These are phyloP conservation scores for Eupeodes latifasciatus DNA, from an alignment of 2,888 invertebrate species.

Conservation along the genomic window DNA sequence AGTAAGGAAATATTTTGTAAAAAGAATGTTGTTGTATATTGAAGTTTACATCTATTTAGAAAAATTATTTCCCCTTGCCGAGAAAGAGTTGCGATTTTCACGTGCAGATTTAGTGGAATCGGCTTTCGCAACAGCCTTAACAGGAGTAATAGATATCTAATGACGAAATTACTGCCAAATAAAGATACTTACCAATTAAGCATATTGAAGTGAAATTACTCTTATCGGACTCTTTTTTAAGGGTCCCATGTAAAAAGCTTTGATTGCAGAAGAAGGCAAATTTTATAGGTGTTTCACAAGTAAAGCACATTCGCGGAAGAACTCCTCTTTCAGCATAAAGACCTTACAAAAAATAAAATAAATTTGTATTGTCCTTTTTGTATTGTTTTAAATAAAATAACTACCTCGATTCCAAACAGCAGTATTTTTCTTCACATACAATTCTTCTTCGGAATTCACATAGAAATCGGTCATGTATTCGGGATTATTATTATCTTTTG, in stretches of 20 bases:
- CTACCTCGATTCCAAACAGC: conserved; percentile 91
- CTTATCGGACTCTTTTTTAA: conserved; percentile 80
- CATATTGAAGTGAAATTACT: conserved; percentile 78
- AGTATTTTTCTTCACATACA: conserved; percentile 93
- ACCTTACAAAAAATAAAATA: conserved; percentile 68
- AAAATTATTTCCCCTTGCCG: too few species aligned
- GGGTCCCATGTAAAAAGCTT: conserved; percentile 85
- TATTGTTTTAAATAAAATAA: not conserved
- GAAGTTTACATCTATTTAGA: too few species aligned
- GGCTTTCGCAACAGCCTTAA: too few species aligned
- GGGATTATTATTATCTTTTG: conserved; percentile 45
- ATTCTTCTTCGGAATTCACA: conserved; percentile 90
- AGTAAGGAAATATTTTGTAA: too few species aligned
- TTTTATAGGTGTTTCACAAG: conserved; percentile 92
- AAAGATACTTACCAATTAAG: conserved; percentile 79
- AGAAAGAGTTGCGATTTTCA: too few species aligned
- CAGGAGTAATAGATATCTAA: too few species aligned
- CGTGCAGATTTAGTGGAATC: too few species aligned
- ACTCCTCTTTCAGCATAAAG: conserved; percentile 78
- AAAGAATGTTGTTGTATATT: too few species aligned
- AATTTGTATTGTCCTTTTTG: not conserved
- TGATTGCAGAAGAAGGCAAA: conserved; percentile 90
- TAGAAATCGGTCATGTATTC: conserved; percentile 82
- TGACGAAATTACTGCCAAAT: too few species aligned
- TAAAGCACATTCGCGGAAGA: conserved; percentile 87